Conservation (phyloP, 2,888 invertebrate genomes). For the Homarus gammarus region DNA sequence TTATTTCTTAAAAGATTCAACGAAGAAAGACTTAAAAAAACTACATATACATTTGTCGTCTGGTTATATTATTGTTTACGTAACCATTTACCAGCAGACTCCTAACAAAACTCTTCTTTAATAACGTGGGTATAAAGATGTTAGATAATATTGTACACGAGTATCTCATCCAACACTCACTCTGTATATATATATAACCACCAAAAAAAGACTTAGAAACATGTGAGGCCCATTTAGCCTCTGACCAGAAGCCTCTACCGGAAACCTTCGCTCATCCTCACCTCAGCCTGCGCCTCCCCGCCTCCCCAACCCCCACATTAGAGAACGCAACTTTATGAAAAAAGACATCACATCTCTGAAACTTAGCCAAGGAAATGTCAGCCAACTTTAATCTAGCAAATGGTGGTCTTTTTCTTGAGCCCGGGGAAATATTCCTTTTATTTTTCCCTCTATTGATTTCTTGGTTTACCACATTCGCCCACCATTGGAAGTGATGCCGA, state of each 20-base stretch:
- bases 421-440: constrained; percentile 65
- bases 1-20: too few species aligned
- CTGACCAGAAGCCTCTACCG: constrained; percentile 48
- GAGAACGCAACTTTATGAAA: constrained; percentile 1
- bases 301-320: background rate
- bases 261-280: constrained; percentile 39
- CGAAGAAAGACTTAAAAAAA: too few species aligned
- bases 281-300: background rate
- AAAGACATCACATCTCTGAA: background rate
- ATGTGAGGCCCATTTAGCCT: constrained; percentile 59
- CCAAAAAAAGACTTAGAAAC: constrained; percentile 45
- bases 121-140: too few species aligned
- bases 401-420: constrained; percentile 60
- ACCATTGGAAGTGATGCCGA: constrained; percentile 48
- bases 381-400: constrained; percentile 71
- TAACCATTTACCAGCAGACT: too few species aligned
- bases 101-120: too few species aligned
- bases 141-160: too few species aligned
- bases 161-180: too few species aligned
- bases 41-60: too few species aligned
- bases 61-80: too few species aligned
- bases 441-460: constrained; percentile 68
- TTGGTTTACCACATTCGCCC: constrained; percentile 64
- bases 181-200: background rate
- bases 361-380: constrained; percentile 61